Evolutionary conservation across 2,888 invertebrate genomes (phyloP), one percentile per base, ranked within the genome.

Genomic region (Chloroclysta siterata): DNA sequence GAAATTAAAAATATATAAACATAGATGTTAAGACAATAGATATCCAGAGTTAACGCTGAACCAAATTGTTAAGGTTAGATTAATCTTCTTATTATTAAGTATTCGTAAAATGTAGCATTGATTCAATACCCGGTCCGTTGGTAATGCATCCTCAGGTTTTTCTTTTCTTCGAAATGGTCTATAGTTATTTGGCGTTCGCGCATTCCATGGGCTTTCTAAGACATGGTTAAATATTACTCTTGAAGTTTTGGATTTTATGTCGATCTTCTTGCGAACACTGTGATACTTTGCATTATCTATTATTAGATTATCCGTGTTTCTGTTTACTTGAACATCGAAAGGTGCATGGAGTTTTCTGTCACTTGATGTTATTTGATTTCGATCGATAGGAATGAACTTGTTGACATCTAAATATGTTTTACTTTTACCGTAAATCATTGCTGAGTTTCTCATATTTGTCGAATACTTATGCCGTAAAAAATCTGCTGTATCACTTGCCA

Each of bases 191-290:
- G 91, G 88, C 52, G 82, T 76, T 47, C 92, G 87, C 2, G 94
- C 90, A 71, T 85, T 87, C 95, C 95, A 95, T 11, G 95, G 95
- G 75, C 89, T 93, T n/a, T 94, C 93, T 71, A 94, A 75, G 15
- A 94, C 94, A 73, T 93, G 87, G 75, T 94, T 94, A 54, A 89
- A 87, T 68, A 93, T 87, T 22, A 85, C 83, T 61, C 61, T 69
- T 39, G 68, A 4, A 14, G 65, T 50, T 44, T 53, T 67, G 8
- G 42, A 46, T 53, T 57, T 65, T 0, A 55, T 53, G 8, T 41
- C 52, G 29, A n/a, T 47, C 7, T 44, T 65, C 53, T 53, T 65
- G 7, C 33, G 42, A 44, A n/a, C 42, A 48, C 22, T 60, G 47
- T 44, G 53, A 63, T 51, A 53, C 41, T 64, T 62, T 36, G 48